Base-by-base conservation (phyloP, 2,888 invertebrate genomes). In the Ophonus ardosiacus region DNA sequence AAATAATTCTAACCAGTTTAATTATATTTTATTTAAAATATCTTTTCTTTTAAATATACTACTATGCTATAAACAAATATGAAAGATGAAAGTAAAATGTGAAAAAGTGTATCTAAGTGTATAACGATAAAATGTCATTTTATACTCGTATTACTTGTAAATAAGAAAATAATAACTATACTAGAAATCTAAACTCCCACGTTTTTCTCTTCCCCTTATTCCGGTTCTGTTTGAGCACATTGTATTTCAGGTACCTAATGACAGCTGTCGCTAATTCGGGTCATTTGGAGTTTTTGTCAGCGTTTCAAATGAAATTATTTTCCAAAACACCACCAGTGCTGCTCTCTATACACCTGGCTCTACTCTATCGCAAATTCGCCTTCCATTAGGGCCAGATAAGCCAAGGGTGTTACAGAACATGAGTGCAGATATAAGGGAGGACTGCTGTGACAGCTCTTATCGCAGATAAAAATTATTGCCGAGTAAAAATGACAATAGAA, bases 241-340 rank as follows among this genome's bases (percentile, higher is more conserved):
- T 74, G 43, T 18, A 74, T 7, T 43, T 24, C 43, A 68, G 68
- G 38, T 17, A 38, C 38, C 15, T 74, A 74, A 74, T 74, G 71
- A 43, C 71, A 74, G 71, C 71, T 74, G 71, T 43, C 43, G 43
- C 71, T 74, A 74, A 74, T 74, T 74, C 18, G 18, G 40, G 71
- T 74, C 71, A 74, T 74, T 74, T 43, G 17, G 43, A 43, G 15
- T 74, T 74, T 74, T 74, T 74, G 71, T 74, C 71, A 18, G 21
- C 43, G 6, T 74, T 74, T 74, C 8, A 74, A 74, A 74, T 43
- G 0, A 18, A 71, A 74, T 74, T 74, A 74, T 74, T 43, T 74
- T 51, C 43, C 71, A 43, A 74, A 74, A 74, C 8, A 51, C 7
- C 68, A 38, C 63, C 13, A 63, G n/a, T n/a, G 61, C 65, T 18